These are phyloP conservation scores for Eira barbara DNA, from an alignment of 2,113 vertebrate species.

Conservation along the genomic window DNA sequence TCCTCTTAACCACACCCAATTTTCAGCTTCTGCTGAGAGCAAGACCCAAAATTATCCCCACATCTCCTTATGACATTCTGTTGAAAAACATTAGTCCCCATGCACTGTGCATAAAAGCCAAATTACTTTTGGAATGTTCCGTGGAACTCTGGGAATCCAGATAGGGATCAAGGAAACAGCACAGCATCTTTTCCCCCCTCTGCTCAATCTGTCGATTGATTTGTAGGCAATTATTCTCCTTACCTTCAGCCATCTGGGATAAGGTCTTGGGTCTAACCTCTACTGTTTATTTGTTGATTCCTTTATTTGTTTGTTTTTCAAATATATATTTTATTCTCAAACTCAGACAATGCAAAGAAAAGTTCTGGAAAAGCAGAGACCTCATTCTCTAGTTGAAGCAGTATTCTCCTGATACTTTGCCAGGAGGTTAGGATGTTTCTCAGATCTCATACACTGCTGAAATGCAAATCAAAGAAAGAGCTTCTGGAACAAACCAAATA, in stretches of 20 bases:
- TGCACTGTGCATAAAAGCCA: conserved; percentile 22
- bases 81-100: conserved; percentile 45
- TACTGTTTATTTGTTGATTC: neutral
- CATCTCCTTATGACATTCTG: conserved; percentile 43
- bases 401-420: neutral
- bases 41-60: neutral
- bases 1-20: neutral
- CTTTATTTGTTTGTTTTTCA: neutral
- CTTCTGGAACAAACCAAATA: neutral
- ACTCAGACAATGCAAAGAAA: neutral
- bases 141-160: conserved; percentile 39
- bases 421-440: neutral
- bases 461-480: conserved; percentile 3
- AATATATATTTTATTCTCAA: neutral
- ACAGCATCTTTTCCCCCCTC: neutral
- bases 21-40: neutral
- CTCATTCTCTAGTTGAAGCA: neutral
- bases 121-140: conserved; percentile 57
- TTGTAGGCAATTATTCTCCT: neutral
- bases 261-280: neutral
- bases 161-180: conserved; percentile 32
- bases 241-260: neutral
- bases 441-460: neutral
- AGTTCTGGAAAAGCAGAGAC: neutral
- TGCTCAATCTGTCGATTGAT: neutral